These are phyloP conservation scores for Geotrypetes seraphini DNA, from an alignment of 2,797 vertebrate species.

Conservation along the genomic window DNA sequence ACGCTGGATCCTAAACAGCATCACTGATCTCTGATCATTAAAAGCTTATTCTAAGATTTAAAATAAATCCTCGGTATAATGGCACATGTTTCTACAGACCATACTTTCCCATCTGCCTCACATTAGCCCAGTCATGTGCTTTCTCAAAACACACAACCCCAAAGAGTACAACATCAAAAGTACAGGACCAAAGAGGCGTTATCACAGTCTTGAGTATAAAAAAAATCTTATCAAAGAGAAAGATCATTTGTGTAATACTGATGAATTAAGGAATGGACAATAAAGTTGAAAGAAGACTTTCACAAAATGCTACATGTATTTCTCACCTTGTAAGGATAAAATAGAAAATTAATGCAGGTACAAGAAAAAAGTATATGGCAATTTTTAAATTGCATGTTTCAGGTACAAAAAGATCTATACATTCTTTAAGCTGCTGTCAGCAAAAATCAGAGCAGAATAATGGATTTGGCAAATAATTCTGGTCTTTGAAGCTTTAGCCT, in stretches of 20 bases:
- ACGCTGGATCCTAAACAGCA: conserved; percentile 47
- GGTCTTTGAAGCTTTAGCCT: conserved; percentile 35
- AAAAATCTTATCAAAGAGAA: conserved; percentile 54
- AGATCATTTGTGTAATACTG: conserved; percentile 58
- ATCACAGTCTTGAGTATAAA: conserved; percentile 63
- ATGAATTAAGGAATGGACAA: conserved; percentile 48
- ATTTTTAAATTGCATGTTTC: conserved; percentile 33
- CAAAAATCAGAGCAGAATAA: conserved; percentile 38
- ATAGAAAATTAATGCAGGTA: conserved; percentile 34
- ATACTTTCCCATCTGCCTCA: conserved; percentile 40
- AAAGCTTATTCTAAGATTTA: conserved; percentile 59
- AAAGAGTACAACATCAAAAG: conserved; percentile 59
- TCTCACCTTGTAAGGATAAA: conserved; percentile 39
- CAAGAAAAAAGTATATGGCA: conserved; percentile 46
- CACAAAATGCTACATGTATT: conserved; percentile 55
- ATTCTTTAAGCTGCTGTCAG: conserved; percentile 57
- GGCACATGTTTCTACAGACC: conserved; percentile 32
- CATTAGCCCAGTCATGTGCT: too few species aligned
- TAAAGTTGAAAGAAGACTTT: conserved; percentile 44
- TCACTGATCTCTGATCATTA: conserved; percentile 45
- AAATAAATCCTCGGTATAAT: conserved; percentile 46
- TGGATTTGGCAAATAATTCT: conserved; percentile 46
- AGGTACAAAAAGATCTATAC: conserved; percentile 49
- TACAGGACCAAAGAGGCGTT: conserved; percentile 52
- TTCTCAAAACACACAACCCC: too few species aligned